Evolutionary conservation across 1,140 invertebrate genomes (phyloP).

Genomic region (Drosophila willistoni): DNA sequence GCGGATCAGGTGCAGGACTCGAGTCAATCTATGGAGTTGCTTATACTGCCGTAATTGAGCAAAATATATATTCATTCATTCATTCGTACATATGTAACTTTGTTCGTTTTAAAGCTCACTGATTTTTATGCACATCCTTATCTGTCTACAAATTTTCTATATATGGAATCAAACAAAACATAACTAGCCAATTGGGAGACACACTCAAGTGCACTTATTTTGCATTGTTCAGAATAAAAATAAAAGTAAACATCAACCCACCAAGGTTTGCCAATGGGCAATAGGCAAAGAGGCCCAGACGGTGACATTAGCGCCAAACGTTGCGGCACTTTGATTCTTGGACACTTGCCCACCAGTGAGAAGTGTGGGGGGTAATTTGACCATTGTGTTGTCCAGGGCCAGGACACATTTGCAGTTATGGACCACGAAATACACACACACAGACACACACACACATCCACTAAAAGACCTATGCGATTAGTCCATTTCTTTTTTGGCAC

Average conservation of each 20-base stretch:
- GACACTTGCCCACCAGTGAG: slow-evolving; percentile 55
- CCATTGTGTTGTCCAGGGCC: background rate
- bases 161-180: background rate
- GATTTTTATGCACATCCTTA: slow-evolving; percentile 70
- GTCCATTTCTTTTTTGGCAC: slow-evolving; percentile 41
- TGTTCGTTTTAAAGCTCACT: slow-evolving; percentile 80
- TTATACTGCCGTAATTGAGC: slow-evolving; percentile 63
- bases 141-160: slow-evolving; percentile 6
- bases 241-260: slow-evolving; percentile 52
- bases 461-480: background rate
- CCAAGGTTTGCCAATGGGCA: slow-evolving; percentile 34
- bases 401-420: slow-evolving; percentile 48
- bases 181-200: slow-evolving; percentile 27
- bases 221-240: slow-evolving; percentile 77
- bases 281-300: slow-evolving; percentile 62
- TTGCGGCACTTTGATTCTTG: slow-evolving; percentile 42
- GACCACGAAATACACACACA: slow-evolving; percentile 40
- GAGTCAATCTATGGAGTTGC: slow-evolving; percentile 45
- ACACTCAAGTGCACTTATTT: slow-evolving; percentile 78
- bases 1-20: slow-evolving; percentile 25
- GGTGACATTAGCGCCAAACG: slow-evolving; percentile 64
- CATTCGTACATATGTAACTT: too few species aligned
- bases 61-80: slow-evolving; percentile 24
- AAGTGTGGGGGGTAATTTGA: slow-evolving; percentile 11
- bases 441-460: slow-evolving; percentile 22